Percentiles rank a stretch among this genome's conserved stretches.
phyloP scores from a whole-genome alignment of 2,797 vertebrate genomes.

The Spondyliosoma cantharus region DNA sequence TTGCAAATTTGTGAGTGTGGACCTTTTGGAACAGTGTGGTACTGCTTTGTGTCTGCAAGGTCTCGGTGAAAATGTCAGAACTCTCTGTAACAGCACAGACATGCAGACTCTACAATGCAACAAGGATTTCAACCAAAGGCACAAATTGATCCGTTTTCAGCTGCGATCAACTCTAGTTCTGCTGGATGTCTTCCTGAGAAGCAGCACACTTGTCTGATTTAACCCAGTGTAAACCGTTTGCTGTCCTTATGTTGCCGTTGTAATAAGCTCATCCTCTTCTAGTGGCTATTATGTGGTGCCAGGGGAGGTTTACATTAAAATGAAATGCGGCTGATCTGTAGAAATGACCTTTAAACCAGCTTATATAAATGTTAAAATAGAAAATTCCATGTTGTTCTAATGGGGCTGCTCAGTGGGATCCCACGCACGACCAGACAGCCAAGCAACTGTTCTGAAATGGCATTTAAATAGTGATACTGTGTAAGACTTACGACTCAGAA shows the following conservation, averaged over 20 bases:
- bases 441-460: not conserved
- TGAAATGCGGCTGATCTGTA: not conserved
- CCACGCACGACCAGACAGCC: not conserved
- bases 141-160: not conserved
- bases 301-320: not conserved
- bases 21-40: not conserved
- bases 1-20: too few species aligned
- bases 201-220: not conserved
- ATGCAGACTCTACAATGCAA: too few species aligned
- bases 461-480: not conserved
- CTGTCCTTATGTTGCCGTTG: not conserved
- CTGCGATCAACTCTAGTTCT: not conserved
- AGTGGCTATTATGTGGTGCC: too few species aligned
- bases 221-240: not conserved
- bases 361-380: not conserved
- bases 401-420: not conserved
- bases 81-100: too few species aligned
- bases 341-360: not conserved
- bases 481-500: not conserved
- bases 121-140: too few species aligned
- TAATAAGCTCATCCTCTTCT: not conserved
- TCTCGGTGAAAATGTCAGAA: not conserved
- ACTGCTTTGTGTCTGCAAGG: constrained; percentile 4
- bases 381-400: not conserved
- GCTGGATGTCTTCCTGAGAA: not conserved